Percentiles rank a stretch among this genome's conserved stretches.
Conservation (phyloP, 2,888 invertebrate species). For the Spodoptera exigua region DNA sequence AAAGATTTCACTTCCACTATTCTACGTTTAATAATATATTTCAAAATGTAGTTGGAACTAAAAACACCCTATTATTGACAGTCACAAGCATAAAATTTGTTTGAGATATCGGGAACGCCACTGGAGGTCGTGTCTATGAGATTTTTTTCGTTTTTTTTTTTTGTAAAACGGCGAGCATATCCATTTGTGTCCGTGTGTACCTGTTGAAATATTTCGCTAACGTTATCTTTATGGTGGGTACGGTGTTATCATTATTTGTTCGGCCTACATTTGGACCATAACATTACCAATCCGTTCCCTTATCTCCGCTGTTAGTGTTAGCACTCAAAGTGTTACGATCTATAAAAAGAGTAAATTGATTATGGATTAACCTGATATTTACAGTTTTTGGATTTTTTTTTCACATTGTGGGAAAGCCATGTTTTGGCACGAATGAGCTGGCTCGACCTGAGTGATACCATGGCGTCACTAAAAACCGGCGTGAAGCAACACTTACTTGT, state of each 20-base stretch:
- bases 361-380: conserved; percentile 29
- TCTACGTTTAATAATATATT: too few species aligned
- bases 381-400: not conserved
- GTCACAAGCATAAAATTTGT: not conserved
- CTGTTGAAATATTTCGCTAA: conserved; percentile 57
- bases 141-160: conserved; percentile 15
- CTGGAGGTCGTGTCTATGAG: conserved; percentile 3
- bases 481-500: too few species aligned
- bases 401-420: too few species aligned
- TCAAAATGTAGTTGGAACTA: too few species aligned
- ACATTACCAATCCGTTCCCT: conserved; percentile 57
- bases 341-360: conserved; percentile 39
- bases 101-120: conserved; percentile 4
- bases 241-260: conserved; percentile 63
- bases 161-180: conserved; percentile 8
- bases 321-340: conserved; percentile 43
- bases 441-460: too few species aligned
- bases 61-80: too few species aligned
- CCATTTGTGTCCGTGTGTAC: conserved; percentile 28
- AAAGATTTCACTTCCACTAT: too few species aligned
- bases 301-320: conserved; percentile 60
- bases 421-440: too few species aligned
- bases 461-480: too few species aligned
- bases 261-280: conserved; percentile 63
- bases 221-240: conserved; percentile 57